Base-by-base conservation (phyloP, 2,888 invertebrate species). In the Orthosia gracilis region DNA sequence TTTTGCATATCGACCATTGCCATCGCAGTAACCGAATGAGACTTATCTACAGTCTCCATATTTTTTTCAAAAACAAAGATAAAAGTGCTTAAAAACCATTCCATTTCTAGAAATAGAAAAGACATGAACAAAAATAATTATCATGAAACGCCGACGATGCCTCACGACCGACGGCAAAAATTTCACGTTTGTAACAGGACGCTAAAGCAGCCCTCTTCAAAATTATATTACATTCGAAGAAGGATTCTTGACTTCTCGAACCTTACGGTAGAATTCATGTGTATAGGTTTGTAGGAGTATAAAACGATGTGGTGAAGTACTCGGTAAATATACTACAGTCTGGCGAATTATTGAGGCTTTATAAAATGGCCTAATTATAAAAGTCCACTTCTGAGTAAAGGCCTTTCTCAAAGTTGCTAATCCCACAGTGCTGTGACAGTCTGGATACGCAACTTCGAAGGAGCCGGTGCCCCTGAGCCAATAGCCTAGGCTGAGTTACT, bases 201-300 rank as follows among this genome's bases (percentile, higher is more conserved):
- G 54, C 59, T 54, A 55, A 61, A 55, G 31, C 63, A 52, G 26
- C 31, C 12, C 49, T 40, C 59, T 65, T n/a, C 65, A 61, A 74
- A 73, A 65, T 65, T 50, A 61, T 73, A 55, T 75, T 61, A 73
- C 71, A 13, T 50, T 52, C 59, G 61, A 73, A 40, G 64, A 59
- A 74, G 40, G 13, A 11, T 49, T 73, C 52, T 47, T n/a, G 58
- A 31, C 23, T 47, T 54, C 23, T 47, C 40, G 15, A 54, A 73
- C 21, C 17, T 23, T 57, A 31, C 45, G 26, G 45, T 57, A 31
- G 21, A 63, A 58, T 49, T 23, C 31, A 15, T 31, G 5, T 68
- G 31, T 68, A 18, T 17, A 49, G 21, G 31, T 70, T 49, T 57
- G 15, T 31, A 47, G 5, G 21, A 21, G 21, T 31, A 21, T 13